Conservation (phyloP, 2,113 vertebrate genomes). For the Ameiurus melas region DNA sequence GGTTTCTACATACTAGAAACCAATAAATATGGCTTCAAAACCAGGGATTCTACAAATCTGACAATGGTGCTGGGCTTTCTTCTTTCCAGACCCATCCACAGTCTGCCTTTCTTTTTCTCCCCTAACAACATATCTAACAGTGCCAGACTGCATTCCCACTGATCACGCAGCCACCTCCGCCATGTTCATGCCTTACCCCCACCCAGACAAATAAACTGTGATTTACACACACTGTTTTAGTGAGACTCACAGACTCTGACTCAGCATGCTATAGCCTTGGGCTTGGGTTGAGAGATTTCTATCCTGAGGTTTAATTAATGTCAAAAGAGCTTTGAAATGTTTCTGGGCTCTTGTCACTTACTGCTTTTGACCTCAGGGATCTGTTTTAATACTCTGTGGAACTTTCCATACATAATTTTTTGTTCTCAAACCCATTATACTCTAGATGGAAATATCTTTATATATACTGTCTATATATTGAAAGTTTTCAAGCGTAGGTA, state of each 20-base stretch:
- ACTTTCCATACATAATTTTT: neutral
- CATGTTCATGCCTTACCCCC: constrained; percentile 44
- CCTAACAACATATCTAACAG: constrained; percentile 30
- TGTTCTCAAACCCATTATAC: neutral
- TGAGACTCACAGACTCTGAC: constrained; percentile 11
- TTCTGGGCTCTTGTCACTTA: neutral
- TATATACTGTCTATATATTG: neutral
- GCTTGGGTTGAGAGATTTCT: neutral
- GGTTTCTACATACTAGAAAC: neutral
- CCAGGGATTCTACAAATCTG: constrained; percentile 70
- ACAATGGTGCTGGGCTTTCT: constrained; percentile 48
- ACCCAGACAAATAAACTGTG: constrained; percentile 48
- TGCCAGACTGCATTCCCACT: constrained; percentile 26
- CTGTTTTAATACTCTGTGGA: neutral
- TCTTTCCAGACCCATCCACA: constrained; percentile 62
- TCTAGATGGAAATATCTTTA: neutral
- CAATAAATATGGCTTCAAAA: neutral
- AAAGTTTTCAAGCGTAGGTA: constrained; percentile 1
- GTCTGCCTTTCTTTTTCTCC: constrained; percentile 59
- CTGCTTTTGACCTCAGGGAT: constrained; percentile 8
- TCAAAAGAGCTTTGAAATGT: neutral
- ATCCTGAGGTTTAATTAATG: constrained; percentile 43
- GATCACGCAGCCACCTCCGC: constrained; percentile 29
- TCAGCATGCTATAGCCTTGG: neutral
- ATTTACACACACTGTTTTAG: constrained; percentile 20